Evolutionary conservation across 2,797 vertebrate species (phyloP).

Genomic region (Pangasius larnaudii): DNA sequence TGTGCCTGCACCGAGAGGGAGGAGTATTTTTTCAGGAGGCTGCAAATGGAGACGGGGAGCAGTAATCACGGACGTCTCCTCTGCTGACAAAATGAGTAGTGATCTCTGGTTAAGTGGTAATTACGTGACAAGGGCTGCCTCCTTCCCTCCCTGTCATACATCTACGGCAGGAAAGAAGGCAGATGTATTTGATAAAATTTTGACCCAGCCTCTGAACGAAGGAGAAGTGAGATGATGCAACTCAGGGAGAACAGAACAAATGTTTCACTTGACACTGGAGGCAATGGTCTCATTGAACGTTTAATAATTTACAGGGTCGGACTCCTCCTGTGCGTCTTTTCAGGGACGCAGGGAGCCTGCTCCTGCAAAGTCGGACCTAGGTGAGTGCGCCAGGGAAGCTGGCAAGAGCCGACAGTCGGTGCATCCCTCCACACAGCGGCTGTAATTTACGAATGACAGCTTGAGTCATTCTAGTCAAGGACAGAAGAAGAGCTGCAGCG

Average conservation of each 20-base stretch:
- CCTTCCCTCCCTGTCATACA: neutral
- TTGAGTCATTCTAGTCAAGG: constrained; percentile 49
- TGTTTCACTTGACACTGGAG: constrained; percentile 13
- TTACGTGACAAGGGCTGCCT: constrained; percentile 26
- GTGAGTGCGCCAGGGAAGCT: constrained; percentile 40
- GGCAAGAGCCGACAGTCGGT: constrained; percentile 12
- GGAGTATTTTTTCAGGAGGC: constrained; percentile 32
- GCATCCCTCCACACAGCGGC: constrained; percentile 15
- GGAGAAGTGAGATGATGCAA: constrained; percentile 10
- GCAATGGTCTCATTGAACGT: constrained; percentile 37
- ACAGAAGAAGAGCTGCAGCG: constrained; percentile 20
- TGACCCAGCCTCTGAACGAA: neutral
- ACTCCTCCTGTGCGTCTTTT: constrained; percentile 17
- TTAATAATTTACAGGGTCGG: constrained; percentile 45
- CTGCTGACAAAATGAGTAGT: constrained; percentile 48
- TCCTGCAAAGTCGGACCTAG: constrained; percentile 43
- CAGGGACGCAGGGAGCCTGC: constrained; percentile 18
- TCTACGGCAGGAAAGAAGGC: neutral
- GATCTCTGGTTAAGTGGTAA: constrained; percentile 49
- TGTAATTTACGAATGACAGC: constrained; percentile 50
- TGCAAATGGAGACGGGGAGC: neutral
- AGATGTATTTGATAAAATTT: constrained; percentile 13
- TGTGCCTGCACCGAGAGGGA: constrained; percentile 17
- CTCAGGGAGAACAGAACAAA: constrained; percentile 24
- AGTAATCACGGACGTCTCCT: constrained; percentile 44